Conservation (phyloP, 92 coral and sea anemone genomes). For the Porites divaricata region DNA sequence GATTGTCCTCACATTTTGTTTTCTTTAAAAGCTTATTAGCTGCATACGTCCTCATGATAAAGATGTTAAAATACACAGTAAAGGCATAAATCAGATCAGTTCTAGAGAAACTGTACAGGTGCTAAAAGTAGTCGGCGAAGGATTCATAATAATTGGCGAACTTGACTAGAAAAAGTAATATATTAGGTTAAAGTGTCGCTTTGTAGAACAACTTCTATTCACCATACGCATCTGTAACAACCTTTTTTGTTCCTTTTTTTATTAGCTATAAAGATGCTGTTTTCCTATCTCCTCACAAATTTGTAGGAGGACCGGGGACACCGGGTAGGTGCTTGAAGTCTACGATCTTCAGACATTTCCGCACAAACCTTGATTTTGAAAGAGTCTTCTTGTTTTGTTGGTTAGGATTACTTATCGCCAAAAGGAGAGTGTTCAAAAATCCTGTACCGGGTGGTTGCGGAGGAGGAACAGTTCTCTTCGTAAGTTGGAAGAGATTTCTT, state of each 20-base stretch:
- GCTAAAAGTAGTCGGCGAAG: too few relatives aligned
- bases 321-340: slow-evolving; percentile 60
- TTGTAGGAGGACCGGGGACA: slow-evolving; percentile 89
- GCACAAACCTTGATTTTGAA: not conserved
- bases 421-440: slow-evolving; percentile 70
- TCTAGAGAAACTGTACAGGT: too few relatives aligned
- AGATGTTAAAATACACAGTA: too few relatives aligned
- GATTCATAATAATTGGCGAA: too few relatives aligned
- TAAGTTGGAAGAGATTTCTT: slow-evolving; percentile 38
- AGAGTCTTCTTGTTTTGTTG: not conserved
- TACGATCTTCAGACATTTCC: too few relatives aligned
- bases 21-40: too few relatives aligned
- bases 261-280: slow-evolving; percentile 80
- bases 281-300: slow-evolving; percentile 86
- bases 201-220: too few relatives aligned
- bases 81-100: too few relatives aligned
- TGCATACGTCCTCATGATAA: too few relatives aligned
- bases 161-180: too few relatives aligned
- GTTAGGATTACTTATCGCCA: slow-evolving; percentile 75
- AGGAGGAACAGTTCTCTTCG: slow-evolving; percentile 84
- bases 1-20: too few relatives aligned
- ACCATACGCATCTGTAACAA: not conserved
- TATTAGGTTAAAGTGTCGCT: too few relatives aligned
- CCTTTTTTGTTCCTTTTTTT: not conserved
- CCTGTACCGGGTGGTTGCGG: slow-evolving; percentile 88